phyloP scores from a whole-genome alignment of 2,113 vertebrate species.

The Miniopterus natalensis region DNA sequence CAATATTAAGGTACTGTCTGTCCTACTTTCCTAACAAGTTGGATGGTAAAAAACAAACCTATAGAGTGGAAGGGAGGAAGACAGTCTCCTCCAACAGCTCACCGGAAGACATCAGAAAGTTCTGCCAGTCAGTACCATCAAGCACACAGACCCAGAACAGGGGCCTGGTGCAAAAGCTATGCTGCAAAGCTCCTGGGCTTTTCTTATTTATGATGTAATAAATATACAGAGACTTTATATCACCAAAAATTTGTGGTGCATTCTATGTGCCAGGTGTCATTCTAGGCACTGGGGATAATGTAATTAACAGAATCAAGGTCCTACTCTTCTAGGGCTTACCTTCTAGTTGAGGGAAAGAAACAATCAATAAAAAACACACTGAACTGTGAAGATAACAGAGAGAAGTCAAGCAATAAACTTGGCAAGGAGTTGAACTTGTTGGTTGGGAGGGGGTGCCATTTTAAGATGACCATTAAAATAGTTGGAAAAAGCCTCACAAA shows the following conservation, averaged over 20 bases:
- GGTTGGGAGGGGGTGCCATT: background rate
- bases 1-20: background rate
- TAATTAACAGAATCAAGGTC: background rate
- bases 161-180: background rate
- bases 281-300: background rate
- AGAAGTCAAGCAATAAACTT: background rate
- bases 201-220: background rate
- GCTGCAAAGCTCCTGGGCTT: background rate
- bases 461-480: background rate
- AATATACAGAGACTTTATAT: background rate
- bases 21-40: background rate
- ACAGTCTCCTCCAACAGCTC: background rate
- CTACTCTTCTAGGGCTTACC: background rate
- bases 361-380: background rate
- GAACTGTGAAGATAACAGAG: too few species aligned
- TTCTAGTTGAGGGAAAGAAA: background rate
- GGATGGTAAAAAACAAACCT: background rate
- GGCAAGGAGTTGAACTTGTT: background rate
- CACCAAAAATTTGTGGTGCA: background rate
- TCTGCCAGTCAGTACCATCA: background rate
- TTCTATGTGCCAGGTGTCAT: background rate
- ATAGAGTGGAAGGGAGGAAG: too few species aligned
- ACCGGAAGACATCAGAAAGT: too few species aligned
- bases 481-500: background rate
- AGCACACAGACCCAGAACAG: background rate